Percentiles rank a stretch among this genome's conserved stretches.
Evolutionary conservation across 1,140 invertebrate species (phyloP).

Genomic region (Drosophila chauvacae): DNA sequence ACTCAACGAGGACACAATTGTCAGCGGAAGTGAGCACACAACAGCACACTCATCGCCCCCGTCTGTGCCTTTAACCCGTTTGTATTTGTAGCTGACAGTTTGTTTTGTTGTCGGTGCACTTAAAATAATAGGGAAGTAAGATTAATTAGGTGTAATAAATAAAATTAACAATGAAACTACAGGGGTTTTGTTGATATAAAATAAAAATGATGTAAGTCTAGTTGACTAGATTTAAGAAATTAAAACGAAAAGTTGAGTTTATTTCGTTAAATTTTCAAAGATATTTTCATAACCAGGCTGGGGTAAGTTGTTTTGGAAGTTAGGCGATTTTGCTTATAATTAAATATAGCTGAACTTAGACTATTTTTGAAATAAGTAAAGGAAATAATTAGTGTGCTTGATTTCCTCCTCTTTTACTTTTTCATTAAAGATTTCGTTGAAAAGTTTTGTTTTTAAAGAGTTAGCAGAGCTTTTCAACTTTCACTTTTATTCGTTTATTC

Average conservation of each 20-base stretch:
- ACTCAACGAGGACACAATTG: conserved; percentile 64
- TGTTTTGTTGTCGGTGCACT: conserved; percentile 32
- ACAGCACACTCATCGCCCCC: conserved; percentile 51
- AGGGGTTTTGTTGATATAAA: not conserved
- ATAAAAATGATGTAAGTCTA: not conserved
- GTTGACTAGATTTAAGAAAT: not conserved
- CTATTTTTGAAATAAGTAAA: too few species aligned
- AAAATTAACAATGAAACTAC: not conserved
- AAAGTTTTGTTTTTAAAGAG: too few species aligned
- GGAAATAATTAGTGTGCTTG: too few species aligned
- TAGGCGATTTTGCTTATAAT: too few species aligned
- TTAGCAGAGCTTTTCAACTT: too few species aligned
- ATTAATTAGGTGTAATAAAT: not conserved
- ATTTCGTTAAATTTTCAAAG: not conserved
- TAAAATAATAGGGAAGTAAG: not conserved
- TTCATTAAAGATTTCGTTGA: too few species aligned
- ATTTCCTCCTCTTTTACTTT: too few species aligned
- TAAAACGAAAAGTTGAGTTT: fast-evolving
- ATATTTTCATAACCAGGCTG: too few species aligned
- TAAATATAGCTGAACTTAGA: too few species aligned
- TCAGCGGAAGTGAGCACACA: conserved; percentile 75
- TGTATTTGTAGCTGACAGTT: conserved; percentile 27
- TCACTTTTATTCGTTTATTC: too few species aligned
- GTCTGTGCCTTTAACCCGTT: conserved; percentile 19
- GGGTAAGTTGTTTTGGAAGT: too few species aligned